Percentiles rank a stretch among this genome's conserved stretches.
phyloP scores from a whole-genome alignment of 2,113 vertebrate species.

The Salvator merianae region DNA sequence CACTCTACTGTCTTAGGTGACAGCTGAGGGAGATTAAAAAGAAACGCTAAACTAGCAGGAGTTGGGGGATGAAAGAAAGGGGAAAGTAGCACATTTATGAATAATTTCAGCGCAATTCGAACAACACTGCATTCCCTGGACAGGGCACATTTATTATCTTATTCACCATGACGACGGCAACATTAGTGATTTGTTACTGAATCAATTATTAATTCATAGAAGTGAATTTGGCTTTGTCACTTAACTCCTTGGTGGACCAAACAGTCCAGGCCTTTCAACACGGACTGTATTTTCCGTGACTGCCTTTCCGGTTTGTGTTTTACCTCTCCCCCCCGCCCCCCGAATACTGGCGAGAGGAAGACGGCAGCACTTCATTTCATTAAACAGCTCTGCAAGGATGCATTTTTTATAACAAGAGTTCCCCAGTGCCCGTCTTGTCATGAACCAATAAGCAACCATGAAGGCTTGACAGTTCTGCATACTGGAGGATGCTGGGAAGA shows the following conservation, averaged over 20 bases:
- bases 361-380: background rate
- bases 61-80: constrained; percentile 44
- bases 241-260: constrained; percentile 73
- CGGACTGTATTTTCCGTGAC: constrained; percentile 21
- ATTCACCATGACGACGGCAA: constrained; percentile 81
- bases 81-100: constrained; percentile 82
- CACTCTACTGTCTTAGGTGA: constrained; percentile 76
- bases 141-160: constrained; percentile 83
- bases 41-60: constrained; percentile 78
- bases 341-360: background rate
- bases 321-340: background rate
- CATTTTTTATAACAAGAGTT: constrained; percentile 1
- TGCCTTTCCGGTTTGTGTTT: background rate
- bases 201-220: constrained; percentile 84
- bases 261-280: accelerated
- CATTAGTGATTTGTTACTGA: constrained; percentile 85
- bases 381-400: constrained; percentile 11
- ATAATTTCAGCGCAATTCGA: constrained; percentile 83
- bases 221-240: constrained; percentile 72
- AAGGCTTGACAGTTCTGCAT: background rate
- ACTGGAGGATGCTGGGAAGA: background rate
- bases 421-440: background rate
- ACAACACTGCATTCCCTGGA: constrained; percentile 82
- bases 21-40: constrained; percentile 82
- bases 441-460: background rate